phyloP scores from a whole-genome alignment of 2,113 vertebrate genomes.

The Petrocephalus microphthalmus region DNA sequence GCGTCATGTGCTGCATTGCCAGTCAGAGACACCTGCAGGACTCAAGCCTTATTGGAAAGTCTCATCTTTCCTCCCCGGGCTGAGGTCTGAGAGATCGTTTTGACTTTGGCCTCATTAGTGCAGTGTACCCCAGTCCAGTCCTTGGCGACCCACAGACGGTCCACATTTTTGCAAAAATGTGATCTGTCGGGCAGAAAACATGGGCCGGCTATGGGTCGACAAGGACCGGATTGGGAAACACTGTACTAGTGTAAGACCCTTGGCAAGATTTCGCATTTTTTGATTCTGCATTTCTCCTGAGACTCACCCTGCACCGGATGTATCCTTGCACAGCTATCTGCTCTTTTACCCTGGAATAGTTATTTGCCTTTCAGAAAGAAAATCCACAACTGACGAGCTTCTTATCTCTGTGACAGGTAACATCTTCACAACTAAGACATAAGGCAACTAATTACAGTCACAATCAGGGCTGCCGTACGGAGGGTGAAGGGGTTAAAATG shows the following conservation, averaged over 20 bases:
- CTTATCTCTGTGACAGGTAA: not conserved
- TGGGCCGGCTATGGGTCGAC: too few species aligned
- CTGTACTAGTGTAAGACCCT: not conserved
- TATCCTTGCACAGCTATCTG: not conserved
- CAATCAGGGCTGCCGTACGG: too few species aligned
- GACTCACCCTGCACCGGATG: not conserved
- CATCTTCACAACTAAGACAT: not conserved
- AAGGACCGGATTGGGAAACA: too few species aligned
- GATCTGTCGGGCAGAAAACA: too few species aligned
- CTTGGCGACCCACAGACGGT: too few species aligned
- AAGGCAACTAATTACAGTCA: not conserved
- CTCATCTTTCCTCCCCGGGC: not conserved
- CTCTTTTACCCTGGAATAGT: not conserved
- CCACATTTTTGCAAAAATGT: too few species aligned
- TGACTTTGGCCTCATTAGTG: not conserved
- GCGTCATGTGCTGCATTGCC: not conserved
- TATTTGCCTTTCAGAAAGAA: not conserved
- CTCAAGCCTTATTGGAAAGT: not conserved
- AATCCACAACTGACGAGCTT: not conserved
- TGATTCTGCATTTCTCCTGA: not conserved
- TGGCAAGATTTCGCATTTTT: not conserved
- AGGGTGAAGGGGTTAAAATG: too few species aligned
- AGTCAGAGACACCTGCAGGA: not conserved
- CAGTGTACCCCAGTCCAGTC: too few species aligned
- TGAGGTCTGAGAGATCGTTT: not conserved